Base-by-base conservation (phyloP, 1,140 invertebrate species). In the Aphelinus atriplicis region DNA sequence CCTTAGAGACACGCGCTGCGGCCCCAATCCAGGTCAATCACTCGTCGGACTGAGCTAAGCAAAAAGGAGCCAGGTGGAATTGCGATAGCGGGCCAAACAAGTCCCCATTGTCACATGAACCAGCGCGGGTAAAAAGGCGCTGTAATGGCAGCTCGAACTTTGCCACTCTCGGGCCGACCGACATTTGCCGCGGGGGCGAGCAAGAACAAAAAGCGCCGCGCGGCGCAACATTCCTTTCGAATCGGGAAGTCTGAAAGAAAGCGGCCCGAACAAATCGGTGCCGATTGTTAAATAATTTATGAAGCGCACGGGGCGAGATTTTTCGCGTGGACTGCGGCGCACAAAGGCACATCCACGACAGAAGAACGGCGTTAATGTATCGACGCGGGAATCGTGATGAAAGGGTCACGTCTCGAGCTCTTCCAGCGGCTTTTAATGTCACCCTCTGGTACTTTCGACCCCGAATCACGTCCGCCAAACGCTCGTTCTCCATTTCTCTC, bases 251-350 rank as follows among this genome's bases (percentile, higher is more conserved):
- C 46, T 26, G 47, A 10, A 58, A 60, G 46, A 58, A 48, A 26
- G 55, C 56, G 26, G 26, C 26, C 26, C 26, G 26, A 26, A 26
- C 26, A 26, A 26, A 26, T 26, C 26, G 26, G 51, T 9, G 58
- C 57, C 42, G 58, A 69, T 77, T 75, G 77, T 75, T 83, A 83
- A 82, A 84, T 84, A 84, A 84, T 83, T 84, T 83, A 83, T 83
- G 78, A 84, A 80, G 76, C 76, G 58, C 55, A 78, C 74, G 70
- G 61, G 6, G 58, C 45, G 77, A 78, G 80, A 84, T 82, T 81
- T 84, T 75, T 81, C 78, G 80, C 75, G 77, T 77, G 75, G 74
- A 78, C 77, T 46, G 10, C 47, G 78, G 78, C 69, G 53, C 64
- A 55, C 72, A 53, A 67, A 67, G 57, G 71, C 62, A 62, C 55